These are phyloP conservation scores for Leptopilina clavipes DNA, from an alignment of 1,140 invertebrate species.

Conservation along the genomic window DNA sequence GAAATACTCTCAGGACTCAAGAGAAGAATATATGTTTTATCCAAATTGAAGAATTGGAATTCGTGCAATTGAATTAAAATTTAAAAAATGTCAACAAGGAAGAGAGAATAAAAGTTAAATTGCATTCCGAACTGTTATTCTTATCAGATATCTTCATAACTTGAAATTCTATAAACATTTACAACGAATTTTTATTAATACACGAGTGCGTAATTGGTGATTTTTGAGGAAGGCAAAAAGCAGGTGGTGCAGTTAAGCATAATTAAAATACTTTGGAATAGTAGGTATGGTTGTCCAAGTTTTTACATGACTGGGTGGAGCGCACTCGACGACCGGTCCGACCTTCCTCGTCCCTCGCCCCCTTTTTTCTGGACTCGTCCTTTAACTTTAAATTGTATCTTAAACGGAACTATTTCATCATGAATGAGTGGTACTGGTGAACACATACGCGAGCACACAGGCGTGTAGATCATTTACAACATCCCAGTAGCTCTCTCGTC, in stretches of 20 bases:
- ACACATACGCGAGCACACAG: conserved; percentile 41
- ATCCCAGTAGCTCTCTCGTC: conserved; percentile 1
- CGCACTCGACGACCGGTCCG: conserved; percentile 1
- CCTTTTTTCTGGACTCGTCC: conserved; percentile 5
- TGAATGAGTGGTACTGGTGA: conserved; percentile 44
- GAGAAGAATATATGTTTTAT: too few relatives aligned
- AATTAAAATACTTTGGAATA: conserved; percentile 18
- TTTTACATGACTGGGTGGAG: conserved; percentile 31
- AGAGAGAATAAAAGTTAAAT: too few relatives aligned
- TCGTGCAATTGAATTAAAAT: too few relatives aligned
- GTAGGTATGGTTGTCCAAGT: conserved; percentile 11
- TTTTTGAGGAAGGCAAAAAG: conserved; percentile 3
- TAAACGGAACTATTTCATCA: conserved; percentile 53
- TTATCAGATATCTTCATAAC: not conserved
- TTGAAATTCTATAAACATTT: not conserved
- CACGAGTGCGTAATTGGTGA: not conserved
- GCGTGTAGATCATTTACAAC: conserved; percentile 40
- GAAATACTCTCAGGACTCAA: too few relatives aligned
- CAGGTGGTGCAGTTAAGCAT: conserved; percentile 3
- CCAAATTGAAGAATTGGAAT: too few relatives aligned
- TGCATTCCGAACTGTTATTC: too few relatives aligned
- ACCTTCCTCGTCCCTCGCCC: conserved; percentile 35
- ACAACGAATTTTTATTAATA: conserved; percentile 5
- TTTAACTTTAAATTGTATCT: conserved; percentile 57
- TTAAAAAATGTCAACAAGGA: too few relatives aligned